Conservation (phyloP, 2,113 vertebrate species). For the Pelmatolapia mariae region DNA sequence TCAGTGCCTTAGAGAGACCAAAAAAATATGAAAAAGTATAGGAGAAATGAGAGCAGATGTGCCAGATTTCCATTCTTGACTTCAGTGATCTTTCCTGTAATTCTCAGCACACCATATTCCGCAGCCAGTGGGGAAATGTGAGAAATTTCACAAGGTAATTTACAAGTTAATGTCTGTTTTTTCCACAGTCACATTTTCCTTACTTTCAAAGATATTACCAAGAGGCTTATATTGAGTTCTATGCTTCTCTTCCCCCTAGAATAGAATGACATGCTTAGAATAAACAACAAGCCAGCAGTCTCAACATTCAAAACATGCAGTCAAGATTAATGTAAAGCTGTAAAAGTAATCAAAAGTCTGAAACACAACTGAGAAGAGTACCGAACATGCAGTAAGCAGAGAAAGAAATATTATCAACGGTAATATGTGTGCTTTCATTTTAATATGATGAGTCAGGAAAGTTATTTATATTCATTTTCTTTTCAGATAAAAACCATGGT, state of each 20-base stretch:
- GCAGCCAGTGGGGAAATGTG: slow-evolving; percentile 29
- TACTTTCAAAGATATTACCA: slow-evolving; percentile 21
- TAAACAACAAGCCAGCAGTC: background rate
- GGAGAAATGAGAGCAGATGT: background rate
- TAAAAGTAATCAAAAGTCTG: background rate
- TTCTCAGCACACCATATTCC: slow-evolving; percentile 5
- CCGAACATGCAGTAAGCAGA: background rate
- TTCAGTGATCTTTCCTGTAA: slow-evolving; percentile 23
- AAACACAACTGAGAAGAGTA: background rate
- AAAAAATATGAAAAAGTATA: background rate
- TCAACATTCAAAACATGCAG: background rate
- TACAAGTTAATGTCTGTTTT: slow-evolving; percentile 28
- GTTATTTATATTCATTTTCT: background rate
- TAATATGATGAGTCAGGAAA: background rate
- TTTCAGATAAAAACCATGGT: background rate
- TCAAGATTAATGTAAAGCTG: background rate
- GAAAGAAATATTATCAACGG: background rate
- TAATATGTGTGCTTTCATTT: background rate
- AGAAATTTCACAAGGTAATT: slow-evolving; percentile 40
- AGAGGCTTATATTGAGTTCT: background rate
- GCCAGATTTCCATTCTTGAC: slow-evolving; percentile 11
- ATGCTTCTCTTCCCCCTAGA: background rate
- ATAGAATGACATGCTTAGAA: background rate
- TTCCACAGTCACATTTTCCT: background rate
- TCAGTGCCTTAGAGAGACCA: background rate